Base-by-base conservation (phyloP, 1,140 invertebrate genomes). In the Trichogramma pretiosum region DNA sequence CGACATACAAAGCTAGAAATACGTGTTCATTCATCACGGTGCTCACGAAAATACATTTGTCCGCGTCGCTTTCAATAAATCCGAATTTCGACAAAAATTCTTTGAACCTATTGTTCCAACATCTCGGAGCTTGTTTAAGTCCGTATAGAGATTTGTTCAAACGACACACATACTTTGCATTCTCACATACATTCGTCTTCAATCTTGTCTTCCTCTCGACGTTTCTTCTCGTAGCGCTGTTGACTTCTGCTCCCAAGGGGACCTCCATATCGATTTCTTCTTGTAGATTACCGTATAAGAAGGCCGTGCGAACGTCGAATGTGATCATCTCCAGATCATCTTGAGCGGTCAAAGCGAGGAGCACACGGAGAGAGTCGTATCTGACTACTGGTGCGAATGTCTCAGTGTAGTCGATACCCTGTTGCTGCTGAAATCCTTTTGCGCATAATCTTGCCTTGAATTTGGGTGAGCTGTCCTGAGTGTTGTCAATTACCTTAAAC, bases 31-130 rank as follows among this genome's bases (percentile, higher is more conserved):
- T 18, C 3, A 51, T 36, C 0, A 50, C 8, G 2, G 4, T 32
- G 11, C 47, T 44, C n/a, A 16, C 9, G 37, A 52, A 61, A 1
- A 62, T 30, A 53, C 59, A 60, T 24, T 30, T 53, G 43, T 63
- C 59, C 14, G 58, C 38, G 26, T 55, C 24, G 35, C 54, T 50
- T 35, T 39, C 48, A 5, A 10, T 32, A 19, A 62, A 58, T 13
- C 34, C 30, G 32, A 54, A 57, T 17, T 52, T 34, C 22, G 45
- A 49, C 40, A 58, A 9, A 36, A 56, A 53, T n/a, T 33, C 28
- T 10, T 32, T 51, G 49, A 62, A 59, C 51, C 48, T 53, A 44
- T 55, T 13, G 49, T 54, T 58, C 55, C 53, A 56, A 21, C 41
- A 56, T 40, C 52, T 33, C 1, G 48, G 32, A 3, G 54, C 37